A percentile compares a stretch with the other conserved stretches of the same genome.
Conservation (phyloP, 37 sponge, comb jelly and placozoan genomes). For the Agelas oroides region DNA sequence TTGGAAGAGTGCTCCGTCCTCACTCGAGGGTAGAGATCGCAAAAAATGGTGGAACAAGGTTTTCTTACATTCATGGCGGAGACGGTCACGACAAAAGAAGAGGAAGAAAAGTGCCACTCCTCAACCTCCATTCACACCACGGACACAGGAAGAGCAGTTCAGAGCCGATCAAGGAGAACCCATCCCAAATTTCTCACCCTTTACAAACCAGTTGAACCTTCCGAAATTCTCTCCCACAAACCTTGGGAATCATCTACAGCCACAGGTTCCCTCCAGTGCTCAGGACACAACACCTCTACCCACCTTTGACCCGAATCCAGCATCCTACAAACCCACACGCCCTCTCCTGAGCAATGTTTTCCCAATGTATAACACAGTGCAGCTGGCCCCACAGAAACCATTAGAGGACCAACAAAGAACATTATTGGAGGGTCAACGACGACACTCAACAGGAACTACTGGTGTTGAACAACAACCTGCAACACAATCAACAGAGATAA, state of each 20-base stretch:
- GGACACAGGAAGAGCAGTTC: not conserved
- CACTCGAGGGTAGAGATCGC: constrained; percentile 7
- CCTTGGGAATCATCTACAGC: not conserved
- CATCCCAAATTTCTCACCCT: not conserved
- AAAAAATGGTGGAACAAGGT: constrained; percentile 4
- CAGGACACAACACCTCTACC: not conserved
- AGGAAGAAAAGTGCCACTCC: not conserved
- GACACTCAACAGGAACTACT: not conserved
- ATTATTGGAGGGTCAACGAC: not conserved
- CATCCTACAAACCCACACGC: not conserved
- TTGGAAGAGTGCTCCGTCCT: constrained; percentile 14
- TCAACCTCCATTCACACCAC: not conserved
- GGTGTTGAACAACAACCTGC: not conserved
- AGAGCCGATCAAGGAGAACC: not conserved
- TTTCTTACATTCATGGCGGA: constrained; percentile 12
- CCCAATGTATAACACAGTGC: constrained; percentile 15
- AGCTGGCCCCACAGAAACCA: not conserved
- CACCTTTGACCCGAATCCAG: not conserved
- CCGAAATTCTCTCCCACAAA: too few species aligned
- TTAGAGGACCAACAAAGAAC: too few species aligned
- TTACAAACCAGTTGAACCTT: not conserved
- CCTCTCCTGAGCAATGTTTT: constrained; percentile 34
- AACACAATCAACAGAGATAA: not conserved
- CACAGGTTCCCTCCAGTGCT: not conserved
- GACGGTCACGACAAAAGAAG: not conserved